Evolutionary conservation across 2,797 vertebrate species (phyloP).

Genomic region (Limosa lapponica): DNA sequence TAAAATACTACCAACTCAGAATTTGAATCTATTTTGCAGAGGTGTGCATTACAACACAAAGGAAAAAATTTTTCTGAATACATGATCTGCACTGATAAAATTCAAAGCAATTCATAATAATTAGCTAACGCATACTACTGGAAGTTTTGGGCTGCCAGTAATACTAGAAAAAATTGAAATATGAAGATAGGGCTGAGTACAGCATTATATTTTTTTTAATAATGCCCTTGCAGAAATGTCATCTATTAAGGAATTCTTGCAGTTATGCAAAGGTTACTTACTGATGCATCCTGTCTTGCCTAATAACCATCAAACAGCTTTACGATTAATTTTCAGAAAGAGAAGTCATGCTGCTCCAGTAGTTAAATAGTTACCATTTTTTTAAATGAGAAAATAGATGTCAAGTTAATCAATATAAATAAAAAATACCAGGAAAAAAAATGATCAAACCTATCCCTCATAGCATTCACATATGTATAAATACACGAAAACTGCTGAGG

Average conservation of each 20-base stretch:
- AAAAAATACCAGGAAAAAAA: neutral
- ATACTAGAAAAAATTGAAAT: neutral
- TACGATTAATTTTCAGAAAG: neutral
- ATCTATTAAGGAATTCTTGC: neutral
- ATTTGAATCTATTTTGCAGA: neutral
- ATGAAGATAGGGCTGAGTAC: neutral
- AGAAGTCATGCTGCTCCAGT: neutral
- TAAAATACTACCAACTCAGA: neutral
- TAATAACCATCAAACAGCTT: neutral
- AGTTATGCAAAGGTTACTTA: neutral
- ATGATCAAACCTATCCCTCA: neutral
- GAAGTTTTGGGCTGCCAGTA: neutral
- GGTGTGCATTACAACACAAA: neutral
- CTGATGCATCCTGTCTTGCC: neutral
- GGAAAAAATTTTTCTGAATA: neutral
- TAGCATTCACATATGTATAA: neutral
- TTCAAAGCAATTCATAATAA: neutral
- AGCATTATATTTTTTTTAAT: neutral
- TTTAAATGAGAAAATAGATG: neutral
- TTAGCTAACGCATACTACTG: neutral
- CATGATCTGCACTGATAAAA: neutral
- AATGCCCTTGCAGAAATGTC: neutral
- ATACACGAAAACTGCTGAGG: neutral
- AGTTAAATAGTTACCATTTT: neutral
- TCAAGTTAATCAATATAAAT: neutral